phyloP scores from a whole-genome alignment of 2,797 vertebrate species.

The Synanceia verrucosa region DNA sequence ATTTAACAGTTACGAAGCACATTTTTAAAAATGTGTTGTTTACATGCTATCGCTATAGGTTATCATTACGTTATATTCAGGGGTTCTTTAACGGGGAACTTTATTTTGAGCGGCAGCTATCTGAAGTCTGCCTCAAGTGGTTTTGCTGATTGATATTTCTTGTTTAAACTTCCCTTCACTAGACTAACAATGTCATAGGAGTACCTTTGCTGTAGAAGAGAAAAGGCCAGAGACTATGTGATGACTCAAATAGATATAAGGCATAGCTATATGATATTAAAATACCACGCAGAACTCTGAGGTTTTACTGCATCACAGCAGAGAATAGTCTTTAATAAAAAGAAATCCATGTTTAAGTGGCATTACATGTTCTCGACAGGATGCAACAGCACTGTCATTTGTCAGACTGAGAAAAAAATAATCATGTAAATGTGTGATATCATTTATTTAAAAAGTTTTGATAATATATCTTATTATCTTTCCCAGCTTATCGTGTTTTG shows the following conservation, averaged over 20 bases:
- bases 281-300: slow-evolving; percentile 5
- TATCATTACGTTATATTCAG: no score
- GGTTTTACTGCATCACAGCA: slow-evolving; percentile 19
- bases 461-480: neutral
- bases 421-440: neutral
- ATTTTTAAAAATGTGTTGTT: neutral
- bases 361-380: slow-evolving; percentile 5
- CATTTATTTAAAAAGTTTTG: neutral
- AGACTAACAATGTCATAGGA: no score
- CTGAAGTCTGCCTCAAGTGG: no score
- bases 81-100: no score
- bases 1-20: neutral
- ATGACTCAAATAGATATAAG: slow-evolving; percentile 19
- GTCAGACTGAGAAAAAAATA: neutral
- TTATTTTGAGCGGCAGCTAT: no score
- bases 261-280: slow-evolving; percentile 29
- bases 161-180: no score
- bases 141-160: no score
- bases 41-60: no score
- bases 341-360: neutral
- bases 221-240: neutral
- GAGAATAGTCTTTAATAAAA: slow-evolving; percentile 8
- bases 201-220: no score
- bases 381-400: slow-evolving; percentile 8
- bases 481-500: neutral